Evolutionary conservation across 1,140 invertebrate genomes (phyloP).

Genomic region (Palaemon carinicauda): DNA sequence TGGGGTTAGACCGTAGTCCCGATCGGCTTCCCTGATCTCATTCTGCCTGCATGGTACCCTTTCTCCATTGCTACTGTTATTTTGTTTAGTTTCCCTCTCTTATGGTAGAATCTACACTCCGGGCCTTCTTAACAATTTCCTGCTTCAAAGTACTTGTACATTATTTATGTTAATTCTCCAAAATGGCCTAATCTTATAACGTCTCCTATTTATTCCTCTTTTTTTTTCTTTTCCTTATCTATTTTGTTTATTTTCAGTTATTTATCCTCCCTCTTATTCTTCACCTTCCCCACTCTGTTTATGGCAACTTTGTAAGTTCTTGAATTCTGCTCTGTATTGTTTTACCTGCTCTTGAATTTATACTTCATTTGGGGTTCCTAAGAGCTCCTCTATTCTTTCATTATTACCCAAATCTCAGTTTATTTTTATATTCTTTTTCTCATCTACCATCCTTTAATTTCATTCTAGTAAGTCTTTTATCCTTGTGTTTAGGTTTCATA

Average conservation of each 20-base stretch:
- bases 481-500: neutral
- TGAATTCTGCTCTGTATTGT: neutral
- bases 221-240: neutral
- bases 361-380: no score
- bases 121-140: no score
- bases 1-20: no score
- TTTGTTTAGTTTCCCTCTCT: no score
- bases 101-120: no score
- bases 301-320: neutral
- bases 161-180: no score
- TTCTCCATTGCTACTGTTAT: no score
- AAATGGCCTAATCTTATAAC: no score
- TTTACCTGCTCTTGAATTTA: neutral
- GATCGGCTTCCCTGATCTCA: no score
- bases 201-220: neutral
- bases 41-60: no score
- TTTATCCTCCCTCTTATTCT: neutral
- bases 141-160: no score
- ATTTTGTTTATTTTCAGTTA: neutral
- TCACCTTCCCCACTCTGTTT: neutral
- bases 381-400: neutral
- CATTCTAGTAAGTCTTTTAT: neutral
- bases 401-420: neutral
- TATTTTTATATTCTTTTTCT: neutral
- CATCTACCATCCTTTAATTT: neutral